These are phyloP conservation scores for Synergus umbraculus DNA, from an alignment of 2,888 invertebrate species.

Conservation along the genomic window DNA sequence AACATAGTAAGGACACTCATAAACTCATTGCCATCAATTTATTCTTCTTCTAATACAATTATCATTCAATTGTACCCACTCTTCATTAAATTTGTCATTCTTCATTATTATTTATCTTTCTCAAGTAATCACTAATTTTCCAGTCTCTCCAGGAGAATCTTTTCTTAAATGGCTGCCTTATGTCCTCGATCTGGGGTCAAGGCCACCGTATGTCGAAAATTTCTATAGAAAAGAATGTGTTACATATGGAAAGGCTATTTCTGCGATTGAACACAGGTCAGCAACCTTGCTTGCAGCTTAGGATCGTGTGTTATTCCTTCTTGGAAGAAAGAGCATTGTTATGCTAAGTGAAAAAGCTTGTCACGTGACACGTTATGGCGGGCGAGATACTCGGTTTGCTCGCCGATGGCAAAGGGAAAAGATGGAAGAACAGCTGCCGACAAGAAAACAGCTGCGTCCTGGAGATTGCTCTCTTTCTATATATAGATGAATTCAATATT, in stretches of 20 bases:
- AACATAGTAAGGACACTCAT: background rate
- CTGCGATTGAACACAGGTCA: background rate
- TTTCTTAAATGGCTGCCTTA: background rate
- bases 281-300: conserved; percentile 10
- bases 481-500: background rate
- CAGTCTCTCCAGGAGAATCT: background rate
- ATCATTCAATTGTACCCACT: conserved; percentile 10
- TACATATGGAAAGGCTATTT: conserved; percentile 6
- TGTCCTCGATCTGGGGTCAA: background rate
- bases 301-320: conserved; percentile 20
- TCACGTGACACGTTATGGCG: conserved; percentile 19
- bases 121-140: background rate
- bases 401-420: conserved; percentile 32
- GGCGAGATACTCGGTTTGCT: conserved; percentile 25
- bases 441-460: conserved; percentile 45
- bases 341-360: conserved; percentile 27
- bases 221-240: background rate
- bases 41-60: background rate
- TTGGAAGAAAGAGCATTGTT: conserved; percentile 30
- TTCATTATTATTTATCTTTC: background rate
- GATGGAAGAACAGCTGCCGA: conserved; percentile 41
- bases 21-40: conserved; percentile 13
- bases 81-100: background rate
- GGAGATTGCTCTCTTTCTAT: conserved; percentile 36
- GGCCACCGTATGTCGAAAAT: background rate